Percentiles rank a stretch among this genome's conserved stretches.
These are phyloP conservation scores for Chrysotoxum bicinctum DNA, from an alignment of 2,888 invertebrate species.

Conservation along the genomic window DNA sequence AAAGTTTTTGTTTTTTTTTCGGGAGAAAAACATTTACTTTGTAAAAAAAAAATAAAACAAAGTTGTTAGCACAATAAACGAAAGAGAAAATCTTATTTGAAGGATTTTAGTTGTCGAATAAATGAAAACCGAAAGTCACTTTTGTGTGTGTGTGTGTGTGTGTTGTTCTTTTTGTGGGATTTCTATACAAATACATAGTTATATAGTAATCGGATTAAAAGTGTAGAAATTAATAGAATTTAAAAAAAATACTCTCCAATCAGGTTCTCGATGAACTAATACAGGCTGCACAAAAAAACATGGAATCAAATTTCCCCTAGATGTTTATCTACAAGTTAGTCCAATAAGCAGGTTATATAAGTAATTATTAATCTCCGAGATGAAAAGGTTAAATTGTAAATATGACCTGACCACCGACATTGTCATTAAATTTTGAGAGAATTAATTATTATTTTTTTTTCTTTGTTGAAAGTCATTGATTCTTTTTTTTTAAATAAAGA, in stretches of 20 bases:
- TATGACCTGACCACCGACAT: slow-evolving; percentile 34
- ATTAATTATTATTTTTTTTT: slow-evolving; percentile 5
- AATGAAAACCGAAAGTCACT: slow-evolving; percentile 68
- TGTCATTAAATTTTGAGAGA: not conserved
- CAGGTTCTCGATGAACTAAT: not conserved
- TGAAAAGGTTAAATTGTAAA: not conserved
- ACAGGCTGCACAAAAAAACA: not conserved
- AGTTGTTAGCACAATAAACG: slow-evolving; percentile 11
- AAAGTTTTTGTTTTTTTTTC: not conserved
- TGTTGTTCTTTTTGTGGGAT: not conserved
- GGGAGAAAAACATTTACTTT: not conserved
- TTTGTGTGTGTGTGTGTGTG: not conserved
- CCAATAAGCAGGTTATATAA: not conserved
- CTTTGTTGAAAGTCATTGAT: not conserved
- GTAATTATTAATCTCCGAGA: not conserved
- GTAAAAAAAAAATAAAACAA: slow-evolving; percentile 39
- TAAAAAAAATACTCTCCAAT: not conserved
- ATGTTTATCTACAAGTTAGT: not conserved
- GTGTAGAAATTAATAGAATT: not conserved
- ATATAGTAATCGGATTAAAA: slow-evolving; percentile 7
- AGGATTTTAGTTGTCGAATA: slow-evolving; percentile 54
- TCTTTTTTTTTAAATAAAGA: not conserved
- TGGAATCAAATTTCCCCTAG: not conserved
- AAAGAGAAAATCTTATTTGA: slow-evolving; percentile 23
- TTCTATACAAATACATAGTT: not conserved